Evolutionary conservation across 2,113 vertebrate species (phyloP).

Genomic region (Lamprotornis superbus): DNA sequence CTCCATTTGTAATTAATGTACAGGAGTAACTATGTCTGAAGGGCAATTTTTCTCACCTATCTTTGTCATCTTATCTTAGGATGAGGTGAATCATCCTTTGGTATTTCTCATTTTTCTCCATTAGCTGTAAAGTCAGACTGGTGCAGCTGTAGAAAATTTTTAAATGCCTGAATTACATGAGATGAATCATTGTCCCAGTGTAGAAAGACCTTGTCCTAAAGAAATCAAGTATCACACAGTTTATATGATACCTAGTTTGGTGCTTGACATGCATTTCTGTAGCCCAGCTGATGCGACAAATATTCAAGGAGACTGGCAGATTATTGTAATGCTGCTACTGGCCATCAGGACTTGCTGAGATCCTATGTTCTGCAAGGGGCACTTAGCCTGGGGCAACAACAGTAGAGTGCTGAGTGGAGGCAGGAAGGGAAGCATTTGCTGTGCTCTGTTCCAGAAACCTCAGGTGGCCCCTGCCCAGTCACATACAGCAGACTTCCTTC

Average conservation of each 20-base stretch:
- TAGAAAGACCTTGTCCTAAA: not conserved
- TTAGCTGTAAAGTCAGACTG: not conserved
- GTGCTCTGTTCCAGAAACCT: not conserved
- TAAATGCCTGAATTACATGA: not conserved
- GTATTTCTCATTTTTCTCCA: not conserved
- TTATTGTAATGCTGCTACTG: not conserved
- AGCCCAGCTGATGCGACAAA: not conserved
- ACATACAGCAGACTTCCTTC: not conserved
- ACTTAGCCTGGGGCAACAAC: not conserved
- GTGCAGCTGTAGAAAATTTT: not conserved
- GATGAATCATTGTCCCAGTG: not conserved
- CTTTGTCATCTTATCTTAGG: not conserved
- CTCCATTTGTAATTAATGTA: not conserved
- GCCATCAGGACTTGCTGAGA: not conserved
- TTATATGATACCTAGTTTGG: not conserved
- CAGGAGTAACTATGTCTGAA: not conserved
- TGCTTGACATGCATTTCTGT: not conserved
- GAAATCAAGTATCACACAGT: not conserved
- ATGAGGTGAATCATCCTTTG: not conserved
- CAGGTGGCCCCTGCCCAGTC: not conserved
- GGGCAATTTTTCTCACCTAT: not conserved
- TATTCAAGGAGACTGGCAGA: not conserved
- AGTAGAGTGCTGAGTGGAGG: not conserved
- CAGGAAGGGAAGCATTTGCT: not conserved
- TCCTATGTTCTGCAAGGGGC: not conserved